These are phyloP conservation scores for Pachydiplax longipennis DNA, from an alignment of 2,888 invertebrate species.

Conservation along the genomic window DNA sequence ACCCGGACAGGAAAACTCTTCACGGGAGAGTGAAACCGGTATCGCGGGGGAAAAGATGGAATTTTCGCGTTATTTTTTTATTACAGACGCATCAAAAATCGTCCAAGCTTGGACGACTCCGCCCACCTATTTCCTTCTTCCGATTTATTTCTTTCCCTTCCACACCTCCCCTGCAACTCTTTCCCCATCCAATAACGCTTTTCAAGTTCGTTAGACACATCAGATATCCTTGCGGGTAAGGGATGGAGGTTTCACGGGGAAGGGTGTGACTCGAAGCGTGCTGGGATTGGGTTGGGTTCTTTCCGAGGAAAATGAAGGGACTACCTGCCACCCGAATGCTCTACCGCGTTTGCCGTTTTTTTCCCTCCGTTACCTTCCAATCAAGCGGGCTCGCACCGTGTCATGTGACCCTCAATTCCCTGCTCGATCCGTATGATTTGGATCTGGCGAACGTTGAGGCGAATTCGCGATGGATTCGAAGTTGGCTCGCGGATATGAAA, in stretches of 20 bases:
- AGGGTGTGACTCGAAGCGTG: background rate
- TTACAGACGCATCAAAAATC: conserved; percentile 35
- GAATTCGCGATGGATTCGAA: background rate
- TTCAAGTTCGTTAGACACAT: conserved; percentile 43
- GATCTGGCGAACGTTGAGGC: background rate
- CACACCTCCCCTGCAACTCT: background rate
- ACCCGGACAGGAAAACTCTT: background rate
- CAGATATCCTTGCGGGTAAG: conserved; percentile 37
- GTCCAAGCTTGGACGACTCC: background rate
- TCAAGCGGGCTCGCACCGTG: background rate
- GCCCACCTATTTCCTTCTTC: background rate
- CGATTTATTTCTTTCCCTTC: background rate
- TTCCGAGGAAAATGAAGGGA: background rate
- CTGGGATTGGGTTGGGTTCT: background rate
- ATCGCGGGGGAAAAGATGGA: background rate
- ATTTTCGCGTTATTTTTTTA: background rate
- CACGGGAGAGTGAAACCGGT: background rate
- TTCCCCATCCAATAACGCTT: conserved; percentile 32
- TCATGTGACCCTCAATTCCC: background rate
- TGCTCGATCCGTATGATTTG: background rate
- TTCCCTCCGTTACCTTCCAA: conserved; percentile 17
- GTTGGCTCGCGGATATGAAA: background rate
- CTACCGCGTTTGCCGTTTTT: background rate
- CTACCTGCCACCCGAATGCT: background rate
- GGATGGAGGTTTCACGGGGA: background rate